Base-by-base conservation (phyloP, 2,113 vertebrate species). In the Rana temporaria region DNA sequence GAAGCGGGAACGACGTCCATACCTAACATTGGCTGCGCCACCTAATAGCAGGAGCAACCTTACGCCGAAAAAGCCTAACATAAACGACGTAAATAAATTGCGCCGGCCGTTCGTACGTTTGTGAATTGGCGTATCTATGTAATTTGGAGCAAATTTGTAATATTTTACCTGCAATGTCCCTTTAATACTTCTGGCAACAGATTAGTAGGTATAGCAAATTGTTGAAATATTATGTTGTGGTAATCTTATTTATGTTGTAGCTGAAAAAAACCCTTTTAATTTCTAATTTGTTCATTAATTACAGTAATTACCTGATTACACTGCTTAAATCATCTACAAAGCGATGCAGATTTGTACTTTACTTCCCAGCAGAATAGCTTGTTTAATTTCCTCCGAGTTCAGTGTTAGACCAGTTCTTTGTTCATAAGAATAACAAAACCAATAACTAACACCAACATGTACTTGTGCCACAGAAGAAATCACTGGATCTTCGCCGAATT, bases 251-350 rank as follows among this genome's bases (percentile, higher is more conserved):
- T 73, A 81, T 73, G n/a, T 26, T n/a, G 68, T n/a, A 32, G 42
- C 59, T 81, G 56, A 79, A 69, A 79, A 69, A 65, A 62, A 24
- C 60, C 55, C 34, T 69, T 60, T 60, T 71, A 69, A 71, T 81
- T 81, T 73, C 30, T 73, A 64, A 73, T 81, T 63, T 73, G 42
- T 24, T 81, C 68, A 81, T 62, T 81, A 81, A 81, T 81, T 64
- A 81, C 72, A 52, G 79, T 81, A 81, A 81, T 81, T 81, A 81
- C 38, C 67, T 59, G 57, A 65, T 81, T 81, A 73, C 18, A 72
- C 57, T 34, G 72, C 48, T 55, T 73, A 73, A 69, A 71, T 72
- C 9, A 73, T 81, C 48, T 81, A 22, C 26, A 22, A 38, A 56
- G 79, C 26, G 60, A 59, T 52, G 55, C 69, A 64, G 64, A 71